A percentile compares a stretch with the other conserved stretches of the same genome.
Evolutionary conservation across 2,113 vertebrate genomes (phyloP).

Genomic region (Otocyon megalotis): DNA sequence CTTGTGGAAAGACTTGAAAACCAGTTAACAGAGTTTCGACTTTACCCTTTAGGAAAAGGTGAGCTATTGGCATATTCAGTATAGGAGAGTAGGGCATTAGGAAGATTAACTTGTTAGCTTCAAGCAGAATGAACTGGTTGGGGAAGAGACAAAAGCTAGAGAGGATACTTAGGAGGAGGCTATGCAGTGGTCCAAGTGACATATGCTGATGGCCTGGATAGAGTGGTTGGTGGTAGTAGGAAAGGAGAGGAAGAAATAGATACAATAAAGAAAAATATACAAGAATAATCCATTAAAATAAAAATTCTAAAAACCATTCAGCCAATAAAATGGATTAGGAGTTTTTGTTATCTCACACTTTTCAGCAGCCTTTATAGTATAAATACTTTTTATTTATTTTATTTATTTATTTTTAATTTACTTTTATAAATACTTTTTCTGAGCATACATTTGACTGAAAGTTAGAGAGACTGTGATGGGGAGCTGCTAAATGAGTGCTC

Average conservation of each 20-base stretch:
- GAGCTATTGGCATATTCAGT: neutral
- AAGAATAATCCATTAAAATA: neutral
- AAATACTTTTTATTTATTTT: neutral
- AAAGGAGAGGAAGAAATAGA: conserved; percentile 16
- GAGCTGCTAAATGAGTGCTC: neutral
- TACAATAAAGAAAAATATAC: neutral
- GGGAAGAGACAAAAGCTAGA: neutral
- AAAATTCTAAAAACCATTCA: neutral
- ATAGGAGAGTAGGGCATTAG: neutral
- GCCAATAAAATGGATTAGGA: neutral
- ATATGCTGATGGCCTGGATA: neutral
- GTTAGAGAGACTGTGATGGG: neutral
- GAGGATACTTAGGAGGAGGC: neutral
- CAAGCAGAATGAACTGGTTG: conserved; percentile 4
- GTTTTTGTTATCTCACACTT: neutral
- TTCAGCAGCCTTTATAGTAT: neutral
- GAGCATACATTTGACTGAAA: neutral
- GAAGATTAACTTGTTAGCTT: neutral
- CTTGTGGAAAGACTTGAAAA: conserved; percentile 1
- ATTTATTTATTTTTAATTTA: no score
- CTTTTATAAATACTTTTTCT: neutral
- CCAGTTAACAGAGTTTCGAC: neutral
- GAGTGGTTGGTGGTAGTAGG: neutral
- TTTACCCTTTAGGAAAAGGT: neutral
- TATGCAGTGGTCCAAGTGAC: neutral